These are phyloP conservation scores for Tridacna crocea DNA, from an alignment of 2,888 invertebrate genomes.

Conservation along the genomic window DNA sequence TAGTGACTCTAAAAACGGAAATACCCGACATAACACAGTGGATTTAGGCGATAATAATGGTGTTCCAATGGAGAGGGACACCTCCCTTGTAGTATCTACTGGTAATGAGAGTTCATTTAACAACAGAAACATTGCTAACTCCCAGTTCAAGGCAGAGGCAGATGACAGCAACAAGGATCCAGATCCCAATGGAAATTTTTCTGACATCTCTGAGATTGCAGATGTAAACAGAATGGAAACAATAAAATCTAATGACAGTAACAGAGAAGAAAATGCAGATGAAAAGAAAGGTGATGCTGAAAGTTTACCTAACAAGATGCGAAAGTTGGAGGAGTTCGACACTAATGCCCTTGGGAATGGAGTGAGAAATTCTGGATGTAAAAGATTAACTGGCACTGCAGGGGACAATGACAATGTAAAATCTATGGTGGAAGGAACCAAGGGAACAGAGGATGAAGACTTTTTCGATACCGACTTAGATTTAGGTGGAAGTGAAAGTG, in stretches of 20 bases:
- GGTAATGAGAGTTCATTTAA: not conserved
- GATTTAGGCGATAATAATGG: not conserved
- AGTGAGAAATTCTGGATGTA: not conserved
- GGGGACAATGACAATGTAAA: constrained; percentile 1
- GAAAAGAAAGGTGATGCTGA: not conserved
- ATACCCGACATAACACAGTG: constrained; percentile 8
- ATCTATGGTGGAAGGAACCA: not conserved
- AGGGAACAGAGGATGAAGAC: constrained; percentile 1
- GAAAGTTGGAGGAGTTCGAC: not conserved
- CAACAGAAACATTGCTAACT: not conserved
- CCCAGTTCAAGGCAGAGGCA: not conserved
- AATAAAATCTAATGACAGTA: not conserved
- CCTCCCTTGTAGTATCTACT: not conserved
- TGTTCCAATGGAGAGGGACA: not conserved
- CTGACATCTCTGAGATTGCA: not conserved
- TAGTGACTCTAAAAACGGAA: constrained; percentile 12
- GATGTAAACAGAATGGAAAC: constrained; percentile 1
- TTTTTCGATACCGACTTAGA: constrained; percentile 1
- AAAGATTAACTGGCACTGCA: not conserved
- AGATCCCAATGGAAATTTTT: not conserved
- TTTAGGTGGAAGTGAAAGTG: not conserved
- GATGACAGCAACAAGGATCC: not conserved
- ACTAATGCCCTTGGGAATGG: not conserved
- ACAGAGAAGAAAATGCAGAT: not conserved
- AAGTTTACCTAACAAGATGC: constrained; percentile 1